Evolutionary conservation across 2,113 vertebrate genomes (phyloP), one percentile per base, ranked within the genome.

Genomic region (Lampris incognitus): DNA sequence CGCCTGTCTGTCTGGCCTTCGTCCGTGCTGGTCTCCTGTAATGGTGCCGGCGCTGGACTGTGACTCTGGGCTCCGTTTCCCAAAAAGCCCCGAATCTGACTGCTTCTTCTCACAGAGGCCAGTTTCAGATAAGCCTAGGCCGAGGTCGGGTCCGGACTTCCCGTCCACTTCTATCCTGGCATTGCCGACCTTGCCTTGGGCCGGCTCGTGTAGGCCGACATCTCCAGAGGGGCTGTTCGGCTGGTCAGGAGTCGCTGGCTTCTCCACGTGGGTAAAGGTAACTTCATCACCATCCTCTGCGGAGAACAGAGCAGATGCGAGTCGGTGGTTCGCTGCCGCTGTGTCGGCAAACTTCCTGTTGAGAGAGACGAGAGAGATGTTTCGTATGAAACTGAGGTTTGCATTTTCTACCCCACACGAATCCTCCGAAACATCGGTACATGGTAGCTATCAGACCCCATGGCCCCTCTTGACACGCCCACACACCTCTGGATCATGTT

Each of bases 401-500:
- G 24, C 24, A n/a, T 0, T 44, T 66, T 11, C 1, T 0, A 52
- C 13, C 44, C 36, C 6, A 9, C 1, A 0, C 7, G 4, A 46
- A 46, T 4, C 4, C 44, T 46, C 44, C 2, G 44, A 46, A 46
- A 46, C 24, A 24, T 24, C 24, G 24, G 24, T 24, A 24, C 24
- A 24, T 24, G 24, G 24, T 24, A 24, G 24, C 41, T 8, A 54
- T 8, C 6, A 40, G 11, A 52, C 4, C 38, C 0, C 3, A 42
- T 48, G 1, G 41, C 46, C 57, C 48, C 1, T n/a, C 13, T 67
- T 67, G 24, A 10, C 3, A 13, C n/a, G 10, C 1, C 10, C 39
- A 86, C 90, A 9, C 73, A 95, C 95, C 94, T 94, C 85, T 95
- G 94, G 42, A 96, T 96, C 92, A 95, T 95, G 91, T 96, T 96